Conservation (phyloP, 2,888 invertebrate genomes). For the Chalcosyrphus nemorum region DNA sequence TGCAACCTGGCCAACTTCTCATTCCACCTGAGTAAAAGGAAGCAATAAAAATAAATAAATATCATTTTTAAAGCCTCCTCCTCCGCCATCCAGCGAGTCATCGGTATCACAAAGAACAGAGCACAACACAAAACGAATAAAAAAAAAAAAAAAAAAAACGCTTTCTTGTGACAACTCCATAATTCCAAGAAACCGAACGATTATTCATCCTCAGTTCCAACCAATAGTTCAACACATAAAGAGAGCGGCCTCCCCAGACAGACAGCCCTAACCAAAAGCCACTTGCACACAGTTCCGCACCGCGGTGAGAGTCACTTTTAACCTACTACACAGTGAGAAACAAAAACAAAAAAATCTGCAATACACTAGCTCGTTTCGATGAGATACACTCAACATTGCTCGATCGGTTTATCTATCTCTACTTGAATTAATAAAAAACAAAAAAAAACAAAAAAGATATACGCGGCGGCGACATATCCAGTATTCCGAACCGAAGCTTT, state of each 20-base stretch:
- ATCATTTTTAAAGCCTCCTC: neutral
- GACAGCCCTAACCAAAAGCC: slow-evolving; percentile 12
- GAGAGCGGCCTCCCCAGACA: slow-evolving; percentile 44
- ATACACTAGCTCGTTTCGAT: slow-evolving; percentile 22
- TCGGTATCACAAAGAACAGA: slow-evolving; percentile 55
- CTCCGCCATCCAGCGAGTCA: slow-evolving; percentile 48
- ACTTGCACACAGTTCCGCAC: slow-evolving; percentile 27
- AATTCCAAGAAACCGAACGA: slow-evolving; percentile 60
- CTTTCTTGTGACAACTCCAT: slow-evolving; percentile 59
- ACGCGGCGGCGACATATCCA: slow-evolving; percentile 6
- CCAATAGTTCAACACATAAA: slow-evolving; percentile 47
- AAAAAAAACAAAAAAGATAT: slow-evolving; percentile 10
- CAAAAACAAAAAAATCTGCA: slow-evolving; percentile 49
- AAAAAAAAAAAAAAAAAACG: slow-evolving; percentile 47
- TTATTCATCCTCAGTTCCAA: slow-evolving; percentile 63
- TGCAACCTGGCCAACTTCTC: neutral
- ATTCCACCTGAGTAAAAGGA: slow-evolving; percentile 39
- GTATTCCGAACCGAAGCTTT: slow-evolving; percentile 57
- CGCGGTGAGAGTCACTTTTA: slow-evolving; percentile 3
- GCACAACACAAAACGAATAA: slow-evolving; percentile 25
- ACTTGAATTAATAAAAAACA: slow-evolving; percentile 13
- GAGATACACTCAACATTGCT: slow-evolving; percentile 44
- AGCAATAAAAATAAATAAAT: slow-evolving; percentile 38
- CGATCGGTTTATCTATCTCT: slow-evolving; percentile 58
- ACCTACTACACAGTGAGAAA: slow-evolving; percentile 30